Conservation (phyloP, 2,113 vertebrate species). For the Oophaga pumilio region DNA sequence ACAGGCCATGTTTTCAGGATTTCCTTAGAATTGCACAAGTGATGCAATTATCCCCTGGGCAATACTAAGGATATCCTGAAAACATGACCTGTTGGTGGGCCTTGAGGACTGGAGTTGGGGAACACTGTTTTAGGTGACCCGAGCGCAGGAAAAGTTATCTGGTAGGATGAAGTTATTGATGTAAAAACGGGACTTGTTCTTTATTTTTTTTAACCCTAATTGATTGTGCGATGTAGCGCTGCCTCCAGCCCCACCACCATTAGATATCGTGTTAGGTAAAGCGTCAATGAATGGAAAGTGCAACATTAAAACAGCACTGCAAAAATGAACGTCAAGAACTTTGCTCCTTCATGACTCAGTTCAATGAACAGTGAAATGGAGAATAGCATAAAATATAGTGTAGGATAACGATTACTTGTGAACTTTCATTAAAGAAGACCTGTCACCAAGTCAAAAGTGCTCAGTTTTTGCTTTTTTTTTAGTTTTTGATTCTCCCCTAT, state of each 20-base stretch:
- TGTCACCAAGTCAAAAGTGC: no score
- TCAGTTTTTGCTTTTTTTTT: no score
- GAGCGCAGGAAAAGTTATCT: not conserved
- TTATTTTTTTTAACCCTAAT: not conserved
- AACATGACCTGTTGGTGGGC: no score
- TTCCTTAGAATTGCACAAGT: no score
- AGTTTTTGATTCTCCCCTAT: no score
- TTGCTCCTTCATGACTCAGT: conserved; percentile 1
- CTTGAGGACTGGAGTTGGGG: no score
- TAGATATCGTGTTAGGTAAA: not conserved
- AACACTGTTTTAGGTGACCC: not conserved
- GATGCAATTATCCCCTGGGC: no score
- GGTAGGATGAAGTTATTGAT: not conserved
- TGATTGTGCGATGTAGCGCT: not conserved
- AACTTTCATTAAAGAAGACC: not conserved
- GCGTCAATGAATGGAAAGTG: not conserved
- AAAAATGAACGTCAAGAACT: not conserved
- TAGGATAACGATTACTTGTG: not conserved
- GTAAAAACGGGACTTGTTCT: not conserved
- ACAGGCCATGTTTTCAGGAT: no score
- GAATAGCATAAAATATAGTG: not conserved
- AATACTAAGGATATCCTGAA: no score
- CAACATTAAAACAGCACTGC: not conserved
- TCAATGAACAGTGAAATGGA: not conserved
- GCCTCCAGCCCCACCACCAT: not conserved